A percentile compares a stretch with the other conserved stretches of the same genome.
These are phyloP conservation scores for Speoplatyrhinus poulsoni DNA, from an alignment of 2,113 vertebrate genomes.

Conservation along the genomic window DNA sequence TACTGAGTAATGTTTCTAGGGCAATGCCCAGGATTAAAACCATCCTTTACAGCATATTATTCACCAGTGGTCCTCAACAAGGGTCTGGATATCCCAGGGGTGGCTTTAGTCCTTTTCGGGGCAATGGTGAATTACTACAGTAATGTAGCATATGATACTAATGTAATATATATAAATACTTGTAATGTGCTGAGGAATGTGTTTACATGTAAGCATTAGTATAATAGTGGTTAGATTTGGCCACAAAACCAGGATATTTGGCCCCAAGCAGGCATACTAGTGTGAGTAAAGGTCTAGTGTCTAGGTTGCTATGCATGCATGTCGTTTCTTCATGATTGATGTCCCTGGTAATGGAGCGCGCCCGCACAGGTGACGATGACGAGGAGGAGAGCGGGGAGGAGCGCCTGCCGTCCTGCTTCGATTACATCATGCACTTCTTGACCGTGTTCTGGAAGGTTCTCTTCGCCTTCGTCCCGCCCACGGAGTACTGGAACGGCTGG, in stretches of 20 bases:
- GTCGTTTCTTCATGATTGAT: neutral
- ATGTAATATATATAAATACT: constrained; percentile 23
- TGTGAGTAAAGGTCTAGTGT: too few relatives aligned
- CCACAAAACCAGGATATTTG: constrained; percentile 18
- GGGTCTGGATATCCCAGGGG: too few relatives aligned
- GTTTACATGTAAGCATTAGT: neutral
- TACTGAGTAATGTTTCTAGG: constrained; percentile 5
- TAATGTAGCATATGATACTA: neutral
- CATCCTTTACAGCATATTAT: too few relatives aligned
- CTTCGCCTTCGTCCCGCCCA: constrained; percentile 85
- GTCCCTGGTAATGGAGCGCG: constrained; percentile 3
- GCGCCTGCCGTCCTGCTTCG: constrained; percentile 82
- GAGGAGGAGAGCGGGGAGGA: constrained; percentile 84
- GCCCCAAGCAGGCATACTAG: constrained; percentile 15
- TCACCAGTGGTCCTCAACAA: too few relatives aligned
- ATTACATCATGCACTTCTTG: constrained; percentile 89
- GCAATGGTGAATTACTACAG: constrained; percentile 13
- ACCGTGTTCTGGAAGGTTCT: constrained; percentile 88
- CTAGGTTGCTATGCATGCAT: neutral
- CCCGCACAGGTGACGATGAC: constrained; percentile 78
- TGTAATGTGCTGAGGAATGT: constrained; percentile 22
- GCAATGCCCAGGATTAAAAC: neutral
- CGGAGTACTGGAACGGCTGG: constrained; percentile 87
- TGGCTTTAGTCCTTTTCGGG: neutral
- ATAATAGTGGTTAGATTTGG: constrained; percentile 27